Base-by-base conservation (phyloP, 2,888 invertebrate species). In the Smittia sp. region DNA sequence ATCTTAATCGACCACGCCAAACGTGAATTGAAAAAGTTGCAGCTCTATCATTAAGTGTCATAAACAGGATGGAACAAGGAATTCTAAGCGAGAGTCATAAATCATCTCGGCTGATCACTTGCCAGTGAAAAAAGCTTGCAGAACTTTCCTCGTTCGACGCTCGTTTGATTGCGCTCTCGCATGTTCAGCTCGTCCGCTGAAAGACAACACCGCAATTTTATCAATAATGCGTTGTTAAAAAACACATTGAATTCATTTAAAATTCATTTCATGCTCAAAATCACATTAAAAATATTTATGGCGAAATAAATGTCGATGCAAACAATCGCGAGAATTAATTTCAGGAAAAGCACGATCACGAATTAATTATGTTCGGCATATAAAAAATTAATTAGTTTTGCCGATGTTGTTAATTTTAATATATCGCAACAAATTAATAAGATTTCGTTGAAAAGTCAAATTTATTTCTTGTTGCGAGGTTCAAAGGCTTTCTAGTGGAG, bases 311-410 rank as follows among this genome's bases (percentile, higher is more conserved):
- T 63, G 4, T 11, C 58, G 24, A 58, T 11, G 13, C 7, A 24
- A 58, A 63, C 27, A 27, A 13, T 13, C 27, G 25, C 25, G 27
- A 27, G 20, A 63, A 27, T 63, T 27, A 27, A 20, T 63, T 63
- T n/a, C 22, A 27, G 18, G n/a, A 6, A 63, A 63, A 27, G 9
- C 24, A 22, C 9, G 9, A 58, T 3, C 2, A 7, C 63, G 25
- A 63, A 63, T 63, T 63, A 63, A 63, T 63, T 63, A 63, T 63
- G 25, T n/a, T 63, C 27, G n/a, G 24, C 58, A 58, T 58, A 58
- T 58, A 63, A 63, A 63, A 63, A 63, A 63, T 63, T 63, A 63
- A 63, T 63, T 63, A 63, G 63, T 25, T 63, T 63, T 52, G 11
- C 15, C 13, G 4, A 18, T 52, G 7, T 9, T 11, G 11, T 38